Evolutionary conservation across 2,888 invertebrate species (phyloP), one percentile per base, ranked within the genome.

Genomic region (Campopleginae sp.): DNA sequence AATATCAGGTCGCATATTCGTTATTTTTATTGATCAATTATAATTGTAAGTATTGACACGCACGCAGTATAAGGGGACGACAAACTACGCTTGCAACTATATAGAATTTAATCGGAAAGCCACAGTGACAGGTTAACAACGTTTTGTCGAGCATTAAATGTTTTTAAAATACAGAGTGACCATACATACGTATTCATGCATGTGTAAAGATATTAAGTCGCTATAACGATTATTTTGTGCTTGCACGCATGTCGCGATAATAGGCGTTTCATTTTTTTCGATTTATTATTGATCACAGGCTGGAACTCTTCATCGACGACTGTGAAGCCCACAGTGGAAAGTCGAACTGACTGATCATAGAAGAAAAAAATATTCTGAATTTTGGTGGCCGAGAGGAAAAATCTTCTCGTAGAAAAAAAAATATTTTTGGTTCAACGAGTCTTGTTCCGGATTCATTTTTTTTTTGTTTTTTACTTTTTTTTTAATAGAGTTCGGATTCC

Each of bases 171-270:
- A 63, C 63, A 46, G 48, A 44, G 44, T 74, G 23, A 12, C 51
- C 42, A 71, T 33, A 63, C 44, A 72, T 38, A 63, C 33, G 65
- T 71, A 63, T 17, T 19, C 54, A 58, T 63, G 65, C 58, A 68
- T 66, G 42, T 66, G 44, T 66, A 44, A 42, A 66, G 2, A 66
- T 66, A 66, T 66, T 66, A n/a, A 48, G 51, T 44, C 33, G 33
- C 76, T 48, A 31, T 70, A 80, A 84, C 75, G 75, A 84, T 75
- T 84, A 76, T 84, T 84, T 84, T 84, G 84, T 84, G 84, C 84
- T 80, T 84, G 75, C 80, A 61, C 75, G 79, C 63, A 63, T 63
- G 54, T 63, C 65, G 63, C 27, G n/a, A 31, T 54, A 42, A 12
- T 75, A 33, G 63, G 19, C 63, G 17, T 46, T 46, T 12, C 44